Evolutionary conservation across 2,888 invertebrate genomes (phyloP).

Genomic region (Drosophila merina): DNA sequence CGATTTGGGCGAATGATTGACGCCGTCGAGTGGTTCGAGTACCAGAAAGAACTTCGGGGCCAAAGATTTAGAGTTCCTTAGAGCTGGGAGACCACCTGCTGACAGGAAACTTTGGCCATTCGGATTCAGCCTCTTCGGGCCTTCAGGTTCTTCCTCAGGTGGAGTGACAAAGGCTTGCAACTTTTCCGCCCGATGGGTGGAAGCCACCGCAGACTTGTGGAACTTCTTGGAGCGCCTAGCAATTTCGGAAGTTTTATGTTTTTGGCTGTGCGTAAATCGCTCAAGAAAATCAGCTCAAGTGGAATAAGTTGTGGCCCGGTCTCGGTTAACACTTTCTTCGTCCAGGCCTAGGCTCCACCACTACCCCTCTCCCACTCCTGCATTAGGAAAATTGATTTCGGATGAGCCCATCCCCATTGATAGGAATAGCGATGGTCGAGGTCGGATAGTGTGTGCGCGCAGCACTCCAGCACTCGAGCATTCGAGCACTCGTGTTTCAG

Average conservation of each 20-base stretch:
- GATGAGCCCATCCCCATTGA: constrained; percentile 58
- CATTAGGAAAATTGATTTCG: constrained; percentile 78
- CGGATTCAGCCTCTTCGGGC: not conserved
- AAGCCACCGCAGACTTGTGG: constrained; percentile 28
- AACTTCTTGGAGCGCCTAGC: constrained; percentile 46
- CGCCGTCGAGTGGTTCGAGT: constrained; percentile 52
- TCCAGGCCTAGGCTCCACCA: constrained; percentile 13
- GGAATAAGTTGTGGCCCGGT: constrained; percentile 75
- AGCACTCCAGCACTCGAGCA: constrained; percentile 16
- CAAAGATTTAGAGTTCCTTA: constrained; percentile 72
- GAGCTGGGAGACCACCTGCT: constrained; percentile 77
- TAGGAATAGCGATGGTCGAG: constrained; percentile 64
- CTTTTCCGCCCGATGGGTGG: constrained; percentile 7
- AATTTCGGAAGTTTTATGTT: constrained; percentile 78
- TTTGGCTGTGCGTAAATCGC: constrained; percentile 78
- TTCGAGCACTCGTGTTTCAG: constrained; percentile 24
- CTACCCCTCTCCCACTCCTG: constrained; percentile 14
- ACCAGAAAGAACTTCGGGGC: constrained; percentile 3
- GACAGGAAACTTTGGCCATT: constrained; percentile 73
- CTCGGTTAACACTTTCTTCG: constrained; percentile 69
- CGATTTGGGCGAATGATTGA: constrained; percentile 76
- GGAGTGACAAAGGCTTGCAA: constrained; percentile 54
- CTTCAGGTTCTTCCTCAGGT: not conserved
- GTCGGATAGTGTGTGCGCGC: constrained; percentile 47
- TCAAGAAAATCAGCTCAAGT: constrained; percentile 77